phyloP scores from a whole-genome alignment of 2,113 vertebrate genomes.

The Larimichthys polyactis region DNA sequence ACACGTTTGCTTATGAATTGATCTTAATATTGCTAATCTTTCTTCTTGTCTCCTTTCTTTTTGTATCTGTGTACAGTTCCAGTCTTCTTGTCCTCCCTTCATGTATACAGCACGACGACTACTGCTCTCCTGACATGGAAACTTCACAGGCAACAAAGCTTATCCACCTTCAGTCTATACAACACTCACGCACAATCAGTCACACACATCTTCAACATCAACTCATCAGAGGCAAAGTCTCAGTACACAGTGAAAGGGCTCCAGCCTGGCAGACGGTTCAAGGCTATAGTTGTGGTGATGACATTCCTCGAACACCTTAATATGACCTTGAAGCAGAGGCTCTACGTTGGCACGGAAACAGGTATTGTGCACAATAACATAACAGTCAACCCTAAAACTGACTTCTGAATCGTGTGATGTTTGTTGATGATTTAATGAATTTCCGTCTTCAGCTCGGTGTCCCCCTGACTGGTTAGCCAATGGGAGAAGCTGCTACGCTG shows the following conservation, averaged over 20 bases:
- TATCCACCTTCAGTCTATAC: conserved; percentile 58
- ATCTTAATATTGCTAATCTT: background rate
- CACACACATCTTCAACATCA: conserved; percentile 40
- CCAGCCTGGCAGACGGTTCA: conserved; percentile 81
- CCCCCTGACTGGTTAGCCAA: conserved; percentile 85
- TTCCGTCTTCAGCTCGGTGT: conserved; percentile 82
- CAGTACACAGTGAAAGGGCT: conserved; percentile 81
- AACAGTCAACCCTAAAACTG: background rate
- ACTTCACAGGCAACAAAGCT: conserved; percentile 43
- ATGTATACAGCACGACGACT: conserved; percentile 79
- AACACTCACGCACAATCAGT: conserved; percentile 51
- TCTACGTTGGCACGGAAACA: conserved; percentile 86
- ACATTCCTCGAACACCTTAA: conserved; percentile 72
- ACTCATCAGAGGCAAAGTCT: conserved; percentile 45
- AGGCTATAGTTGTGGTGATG: conserved; percentile 82
- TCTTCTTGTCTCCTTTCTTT: background rate
- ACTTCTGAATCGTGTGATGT: background rate
- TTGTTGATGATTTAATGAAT: background rate
- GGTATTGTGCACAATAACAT: conserved; percentile 76
- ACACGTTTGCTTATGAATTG: background rate
- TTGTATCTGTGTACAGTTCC: conserved; percentile 65
- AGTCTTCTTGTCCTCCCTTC: conserved; percentile 65
- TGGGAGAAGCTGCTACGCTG: conserved; percentile 86
- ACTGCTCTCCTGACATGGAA: conserved; percentile 86
- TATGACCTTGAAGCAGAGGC: conserved; percentile 84